phyloP scores from a whole-genome alignment of 1,140 invertebrate genomes.

The Amphibalanus amphitrite region DNA sequence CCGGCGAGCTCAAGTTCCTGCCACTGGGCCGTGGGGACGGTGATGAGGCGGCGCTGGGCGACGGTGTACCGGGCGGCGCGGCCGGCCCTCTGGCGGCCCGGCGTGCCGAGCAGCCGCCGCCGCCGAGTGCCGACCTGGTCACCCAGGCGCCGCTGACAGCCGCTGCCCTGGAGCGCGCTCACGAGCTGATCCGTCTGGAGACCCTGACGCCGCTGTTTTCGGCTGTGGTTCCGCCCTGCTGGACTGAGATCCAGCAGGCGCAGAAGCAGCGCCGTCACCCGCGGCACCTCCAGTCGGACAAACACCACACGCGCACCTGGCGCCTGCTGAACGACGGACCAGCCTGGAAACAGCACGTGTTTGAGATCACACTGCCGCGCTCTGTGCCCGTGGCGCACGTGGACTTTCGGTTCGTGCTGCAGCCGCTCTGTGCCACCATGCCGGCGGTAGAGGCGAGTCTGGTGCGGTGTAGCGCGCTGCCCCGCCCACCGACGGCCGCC shows the following conservation, averaged over 20 bases:
- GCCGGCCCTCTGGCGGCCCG: slow-evolving; percentile 11
- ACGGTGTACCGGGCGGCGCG: slow-evolving; percentile 5
- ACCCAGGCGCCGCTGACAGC: slow-evolving; percentile 36
- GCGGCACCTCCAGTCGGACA: slow-evolving; percentile 45
- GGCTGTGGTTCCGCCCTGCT: slow-evolving; percentile 76
- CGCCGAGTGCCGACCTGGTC: slow-evolving; percentile 26
- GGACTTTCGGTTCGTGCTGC: slow-evolving; percentile 66
- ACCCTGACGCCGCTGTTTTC: slow-evolving; percentile 44
- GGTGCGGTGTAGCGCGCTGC: background rate
- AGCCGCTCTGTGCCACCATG: slow-evolving; percentile 41
- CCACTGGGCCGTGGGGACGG: slow-evolving; percentile 30
- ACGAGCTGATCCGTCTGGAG: slow-evolving; percentile 45
- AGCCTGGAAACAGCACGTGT: slow-evolving; percentile 79
- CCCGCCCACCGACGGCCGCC: too few relatives aligned
- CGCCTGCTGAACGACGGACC: slow-evolving; percentile 61
- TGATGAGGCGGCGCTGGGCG: background rate
- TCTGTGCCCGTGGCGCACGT: slow-evolving; percentile 60
- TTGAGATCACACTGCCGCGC: slow-evolving; percentile 64
- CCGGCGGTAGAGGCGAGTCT: background rate
- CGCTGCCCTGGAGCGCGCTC: slow-evolving; percentile 36
- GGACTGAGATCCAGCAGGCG: slow-evolving; percentile 77
- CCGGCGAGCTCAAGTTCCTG: slow-evolving; percentile 65
- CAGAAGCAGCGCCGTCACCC: slow-evolving; percentile 67
- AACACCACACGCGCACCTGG: slow-evolving; percentile 62
- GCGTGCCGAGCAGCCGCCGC: slow-evolving; percentile 11